phyloP scores from a whole-genome alignment of 1,140 invertebrate genomes.

The Maconellicoccus hirsutus region DNA sequence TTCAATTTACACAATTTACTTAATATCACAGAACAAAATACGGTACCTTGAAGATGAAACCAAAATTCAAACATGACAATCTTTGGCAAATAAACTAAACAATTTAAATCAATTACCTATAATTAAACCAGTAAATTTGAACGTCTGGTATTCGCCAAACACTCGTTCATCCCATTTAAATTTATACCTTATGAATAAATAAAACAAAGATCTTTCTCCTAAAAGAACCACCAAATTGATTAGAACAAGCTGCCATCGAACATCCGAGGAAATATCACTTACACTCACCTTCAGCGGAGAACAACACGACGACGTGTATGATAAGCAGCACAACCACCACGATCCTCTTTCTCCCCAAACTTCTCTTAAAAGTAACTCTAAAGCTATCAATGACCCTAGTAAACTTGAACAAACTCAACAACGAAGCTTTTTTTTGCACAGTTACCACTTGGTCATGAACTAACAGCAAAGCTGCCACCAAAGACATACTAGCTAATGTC shows the following conservation, averaged over 20 bases:
- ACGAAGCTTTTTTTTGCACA: not conserved
- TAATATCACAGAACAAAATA: slow-evolving; percentile 20
- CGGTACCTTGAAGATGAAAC: not conserved
- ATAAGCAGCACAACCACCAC: not conserved
- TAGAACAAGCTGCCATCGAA: too few species aligned
- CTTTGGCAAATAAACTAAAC: too few species aligned
- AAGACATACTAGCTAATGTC: not conserved
- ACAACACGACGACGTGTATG: not conserved
- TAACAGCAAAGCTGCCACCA: not conserved
- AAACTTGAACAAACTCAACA: not conserved
- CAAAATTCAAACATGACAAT: not conserved
- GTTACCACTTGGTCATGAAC: not conserved
- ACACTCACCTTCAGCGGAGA: not conserved
- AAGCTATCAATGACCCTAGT: not conserved
- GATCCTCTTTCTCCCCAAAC: not conserved
- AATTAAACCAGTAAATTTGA: not conserved
- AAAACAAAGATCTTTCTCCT: not conserved
- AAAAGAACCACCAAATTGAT: too few species aligned
- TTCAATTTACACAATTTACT: slow-evolving; percentile 13
- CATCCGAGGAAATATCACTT: too few species aligned
- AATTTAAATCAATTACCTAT: not conserved
- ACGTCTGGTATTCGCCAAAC: not conserved
- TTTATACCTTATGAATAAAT: not conserved
- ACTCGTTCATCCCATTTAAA: slow-evolving; percentile 1
- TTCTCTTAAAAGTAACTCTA: not conserved